phyloP scores from a whole-genome alignment of 2,888 invertebrate species.

The Timema podura region DNA sequence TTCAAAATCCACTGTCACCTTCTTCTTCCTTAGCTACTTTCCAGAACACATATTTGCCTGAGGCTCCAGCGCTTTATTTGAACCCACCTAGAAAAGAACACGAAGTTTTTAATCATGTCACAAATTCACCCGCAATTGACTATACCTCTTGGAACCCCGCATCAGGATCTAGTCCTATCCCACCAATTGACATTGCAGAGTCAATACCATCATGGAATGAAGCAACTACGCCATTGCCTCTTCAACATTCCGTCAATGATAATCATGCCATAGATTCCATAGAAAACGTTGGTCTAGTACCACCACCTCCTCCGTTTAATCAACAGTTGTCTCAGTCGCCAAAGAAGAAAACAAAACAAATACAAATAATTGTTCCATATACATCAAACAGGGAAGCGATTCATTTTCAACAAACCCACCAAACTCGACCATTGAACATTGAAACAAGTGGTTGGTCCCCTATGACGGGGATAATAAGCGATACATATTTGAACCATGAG shows the following conservation, averaged over 20 bases:
- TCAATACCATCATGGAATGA: constrained; percentile 2
- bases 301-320: constrained; percentile 17
- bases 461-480: constrained; percentile 39
- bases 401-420: constrained; percentile 47
- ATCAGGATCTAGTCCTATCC: neutral
- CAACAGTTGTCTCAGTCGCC: neutral
- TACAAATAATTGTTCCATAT: constrained; percentile 80
- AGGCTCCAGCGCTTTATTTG: constrained; percentile 22
- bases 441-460: constrained; percentile 38
- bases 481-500: constrained; percentile 42
- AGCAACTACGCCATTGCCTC: constrained; percentile 14
- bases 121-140: constrained; percentile 7
- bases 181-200: neutral
- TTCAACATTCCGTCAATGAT: constrained; percentile 10
- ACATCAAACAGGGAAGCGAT: constrained; percentile 58
- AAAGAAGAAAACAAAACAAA: constrained; percentile 56
- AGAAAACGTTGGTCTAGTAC: constrained; percentile 28
- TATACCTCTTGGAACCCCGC: constrained; percentile 16
- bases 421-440: constrained; percentile 34
- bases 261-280: constrained; percentile 25
- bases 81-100: constrained; percentile 17
- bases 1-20: neutral
- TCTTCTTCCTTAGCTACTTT: constrained; percentile 4
- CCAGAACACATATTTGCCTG: neutral
- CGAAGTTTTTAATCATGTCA: constrained; percentile 16